These are phyloP conservation scores for Thecocarcelia acutangulata DNA, from an alignment of 2,888 invertebrate genomes.

Conservation along the genomic window DNA sequence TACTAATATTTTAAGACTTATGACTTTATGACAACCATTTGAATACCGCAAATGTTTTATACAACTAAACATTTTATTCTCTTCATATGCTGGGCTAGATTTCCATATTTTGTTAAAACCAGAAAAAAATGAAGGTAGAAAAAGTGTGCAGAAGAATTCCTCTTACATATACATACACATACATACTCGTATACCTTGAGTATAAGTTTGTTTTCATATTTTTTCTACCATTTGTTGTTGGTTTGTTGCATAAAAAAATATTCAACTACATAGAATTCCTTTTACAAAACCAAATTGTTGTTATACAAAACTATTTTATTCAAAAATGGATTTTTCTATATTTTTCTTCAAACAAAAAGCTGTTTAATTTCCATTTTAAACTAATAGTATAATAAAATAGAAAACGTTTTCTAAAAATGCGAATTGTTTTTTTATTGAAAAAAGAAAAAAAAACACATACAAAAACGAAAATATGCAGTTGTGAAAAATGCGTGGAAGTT, in stretches of 20 bases:
- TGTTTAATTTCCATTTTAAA: background rate
- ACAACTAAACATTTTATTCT: background rate
- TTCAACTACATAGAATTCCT: background rate
- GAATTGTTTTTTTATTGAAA: too few species aligned
- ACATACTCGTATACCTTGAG: too few species aligned
- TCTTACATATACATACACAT: too few species aligned
- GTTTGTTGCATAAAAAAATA: background rate
- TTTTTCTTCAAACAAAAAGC: background rate
- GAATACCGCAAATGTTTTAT: too few species aligned
- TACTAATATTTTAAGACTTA: background rate
- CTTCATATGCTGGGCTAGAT: background rate
- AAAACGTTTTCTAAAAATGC: too few species aligned
- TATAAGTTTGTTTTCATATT: slow-evolving; percentile 2
- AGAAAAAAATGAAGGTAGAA: slow-evolving; percentile 20
- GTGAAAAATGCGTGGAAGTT: too few species aligned
- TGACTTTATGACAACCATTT: too few species aligned
- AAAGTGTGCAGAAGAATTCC: slow-evolving; percentile 14
- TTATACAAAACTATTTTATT: slow-evolving; percentile 25
- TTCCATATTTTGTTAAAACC: background rate
- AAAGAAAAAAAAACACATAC: background rate
- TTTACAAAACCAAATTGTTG: slow-evolving; percentile 34
- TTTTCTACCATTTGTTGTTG: slow-evolving; percentile 6
- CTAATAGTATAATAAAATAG: background rate
- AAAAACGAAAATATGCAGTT: background rate
- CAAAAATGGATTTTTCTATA: slow-evolving; percentile 21